A percentile compares a stretch with the other conserved stretches of the same genome.
These are phyloP conservation scores for Spisula solida DNA, from an alignment of 2,888 invertebrate species.

Conservation along the genomic window DNA sequence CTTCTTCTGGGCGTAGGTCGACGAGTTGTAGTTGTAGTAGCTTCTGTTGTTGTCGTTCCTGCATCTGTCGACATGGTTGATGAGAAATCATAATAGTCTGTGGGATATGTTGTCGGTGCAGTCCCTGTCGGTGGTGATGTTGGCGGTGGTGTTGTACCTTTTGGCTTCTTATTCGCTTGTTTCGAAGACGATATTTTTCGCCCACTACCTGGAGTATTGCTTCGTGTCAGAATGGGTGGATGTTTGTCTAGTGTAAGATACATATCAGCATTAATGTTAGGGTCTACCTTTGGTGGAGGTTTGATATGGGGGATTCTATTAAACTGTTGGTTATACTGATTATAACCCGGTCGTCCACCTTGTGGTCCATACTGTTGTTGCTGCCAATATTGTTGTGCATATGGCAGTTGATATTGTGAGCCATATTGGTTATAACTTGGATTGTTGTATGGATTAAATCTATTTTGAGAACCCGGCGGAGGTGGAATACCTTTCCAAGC, in stretches of 20 bases:
- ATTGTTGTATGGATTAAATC: not conserved
- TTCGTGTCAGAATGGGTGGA: constrained; percentile 29
- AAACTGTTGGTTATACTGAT: not conserved
- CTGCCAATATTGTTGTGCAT: not conserved
- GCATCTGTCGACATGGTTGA: not conserved
- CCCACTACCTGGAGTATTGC: not conserved
- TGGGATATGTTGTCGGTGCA: not conserved
- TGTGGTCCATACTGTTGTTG: not conserved
- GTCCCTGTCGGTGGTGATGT: not conserved
- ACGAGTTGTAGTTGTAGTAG: not conserved
- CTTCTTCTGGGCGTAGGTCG: not conserved
- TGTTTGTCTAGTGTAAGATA: constrained; percentile 28
- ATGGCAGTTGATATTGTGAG: not conserved
- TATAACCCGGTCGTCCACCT: not conserved
- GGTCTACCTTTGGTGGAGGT: not conserved
- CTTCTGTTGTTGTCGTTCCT: not conserved
- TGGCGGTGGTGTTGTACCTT: not conserved
- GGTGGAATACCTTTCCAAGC: constrained; percentile 11
- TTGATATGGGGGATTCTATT: not conserved
- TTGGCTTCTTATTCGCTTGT: not conserved
- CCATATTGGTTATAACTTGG: constrained; percentile 6
- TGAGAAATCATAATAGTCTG: not conserved
- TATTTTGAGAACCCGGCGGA: not conserved
- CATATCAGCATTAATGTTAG: not conserved
- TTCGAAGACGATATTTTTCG: not conserved